Evolutionary conservation across 2,888 invertebrate genomes (phyloP), one percentile per base, ranked within the genome.

Genomic region (Cataglyphis altisquamis): DNA sequence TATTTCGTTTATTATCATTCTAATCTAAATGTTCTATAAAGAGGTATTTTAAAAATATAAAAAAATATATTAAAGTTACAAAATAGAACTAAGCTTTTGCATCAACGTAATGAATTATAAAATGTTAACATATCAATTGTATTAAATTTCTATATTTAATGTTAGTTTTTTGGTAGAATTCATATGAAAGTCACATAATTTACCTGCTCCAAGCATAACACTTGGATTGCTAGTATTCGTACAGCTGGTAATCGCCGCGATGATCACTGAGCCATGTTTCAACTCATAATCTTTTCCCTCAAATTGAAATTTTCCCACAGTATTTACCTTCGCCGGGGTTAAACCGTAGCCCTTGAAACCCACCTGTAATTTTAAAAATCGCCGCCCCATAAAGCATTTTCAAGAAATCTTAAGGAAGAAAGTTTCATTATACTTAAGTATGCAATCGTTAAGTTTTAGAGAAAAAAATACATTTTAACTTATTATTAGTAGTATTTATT

Each of bases 171-270:
- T 77, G 4, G 12, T 25, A 12, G 25, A 68, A 48, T 15, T 92
- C 3, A 18, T 39, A 45, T 21, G 25, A 39, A 68, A 52, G 8
- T 92, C 3, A 25, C 25, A 90, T 94, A 32, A 32, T 6, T 32
- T 32, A 96, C 98, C 98, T 89, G 99, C 99, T 55, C 99, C 99
- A 25, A 99, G 95, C 99, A 99, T 99, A 8, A 99, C 99, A 89
- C 98, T 98, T 0, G 99, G 99, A 95, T 99, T 99, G 91, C 98
- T 98, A 0, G 99, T 99, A 94, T 99, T 99, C 77, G 99, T 99
- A 95, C 99, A 99, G 36, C 98, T 98, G 0, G 99, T 99, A 91
- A 99, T 99, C 75, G 99, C 99, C 0, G 99, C 99, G 88, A 99
- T 99, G 82, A 99, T 97, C 29, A 99, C 99, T 1, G 98, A 98